Evolutionary conservation across 2,113 vertebrate genomes (phyloP).

Genomic region (Stercorarius parasiticus): DNA sequence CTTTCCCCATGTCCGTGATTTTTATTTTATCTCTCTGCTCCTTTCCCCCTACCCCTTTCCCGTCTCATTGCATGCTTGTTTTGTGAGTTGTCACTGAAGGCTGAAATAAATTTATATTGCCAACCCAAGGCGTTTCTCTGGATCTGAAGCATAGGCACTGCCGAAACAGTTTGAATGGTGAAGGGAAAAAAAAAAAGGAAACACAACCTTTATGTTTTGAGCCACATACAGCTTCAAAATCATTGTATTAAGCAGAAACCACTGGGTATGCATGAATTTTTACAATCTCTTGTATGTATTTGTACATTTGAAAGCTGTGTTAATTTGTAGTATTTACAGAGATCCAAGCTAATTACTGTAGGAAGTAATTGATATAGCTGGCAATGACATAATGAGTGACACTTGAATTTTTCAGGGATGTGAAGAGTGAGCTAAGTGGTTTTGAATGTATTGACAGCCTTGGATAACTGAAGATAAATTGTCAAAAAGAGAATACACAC

Average conservation of each 20-base stretch:
- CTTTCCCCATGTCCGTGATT: not conserved
- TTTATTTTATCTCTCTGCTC: not conserved
- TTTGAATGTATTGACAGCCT: not conserved
- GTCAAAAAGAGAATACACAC: not conserved
- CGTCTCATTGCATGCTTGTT: not conserved
- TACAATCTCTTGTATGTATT: not conserved
- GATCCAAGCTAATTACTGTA: not conserved
- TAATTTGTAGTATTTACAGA: not conserved
- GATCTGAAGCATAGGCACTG: not conserved
- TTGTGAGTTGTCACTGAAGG: not conserved
- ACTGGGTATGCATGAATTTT: not conserved
- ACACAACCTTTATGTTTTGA: not conserved
- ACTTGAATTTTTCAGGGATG: not conserved
- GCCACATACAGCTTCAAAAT: not conserved
- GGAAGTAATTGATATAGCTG: not conserved
- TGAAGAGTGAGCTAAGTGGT: not conserved
- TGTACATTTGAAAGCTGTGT: not conserved
- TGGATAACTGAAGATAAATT: not conserved
- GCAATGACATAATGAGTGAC: not conserved
- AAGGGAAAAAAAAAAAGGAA: not conserved
- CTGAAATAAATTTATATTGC: not conserved
- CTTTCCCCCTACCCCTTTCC: fast-evolving
- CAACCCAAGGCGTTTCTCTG: not conserved
- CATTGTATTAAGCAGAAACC: not conserved
- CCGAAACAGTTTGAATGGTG: not conserved